Evolutionary conservation across 2,888 invertebrate genomes (phyloP).

Genomic region (Nipponacmea schrenckii): DNA sequence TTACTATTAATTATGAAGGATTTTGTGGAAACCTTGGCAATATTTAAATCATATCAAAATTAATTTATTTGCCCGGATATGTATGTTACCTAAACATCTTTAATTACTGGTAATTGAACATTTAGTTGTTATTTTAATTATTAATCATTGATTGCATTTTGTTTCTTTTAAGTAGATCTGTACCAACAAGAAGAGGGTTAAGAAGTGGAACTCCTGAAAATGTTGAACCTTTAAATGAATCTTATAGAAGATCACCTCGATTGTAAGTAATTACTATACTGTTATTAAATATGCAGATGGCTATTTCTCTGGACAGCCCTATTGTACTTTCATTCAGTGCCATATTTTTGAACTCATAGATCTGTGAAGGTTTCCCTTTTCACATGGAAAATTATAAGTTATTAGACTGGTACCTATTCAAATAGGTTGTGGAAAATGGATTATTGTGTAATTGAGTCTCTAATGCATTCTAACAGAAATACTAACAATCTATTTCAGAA

Average conservation of each 20-base stretch:
- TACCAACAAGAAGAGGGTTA: conserved; percentile 6
- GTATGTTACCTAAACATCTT: no score
- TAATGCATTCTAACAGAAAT: not conserved
- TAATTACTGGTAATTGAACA: not conserved
- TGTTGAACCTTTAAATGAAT: not conserved
- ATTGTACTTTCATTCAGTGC: no score
- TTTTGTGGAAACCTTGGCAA: not conserved
- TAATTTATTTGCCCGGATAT: no score
- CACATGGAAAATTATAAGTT: not conserved
- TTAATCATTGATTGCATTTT: not conserved
- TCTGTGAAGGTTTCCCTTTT: not conserved
- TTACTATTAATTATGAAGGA: no score
- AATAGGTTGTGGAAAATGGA: not conserved
- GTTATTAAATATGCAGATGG: no score
- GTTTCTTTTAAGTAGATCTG: conserved; percentile 8
- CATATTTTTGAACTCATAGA: no score
- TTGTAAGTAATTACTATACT: no score
- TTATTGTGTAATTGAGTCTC: not conserved
- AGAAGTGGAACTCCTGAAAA: not conserved
- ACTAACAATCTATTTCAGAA: not conserved
- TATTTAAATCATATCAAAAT: not conserved
- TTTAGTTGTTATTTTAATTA: not conserved
- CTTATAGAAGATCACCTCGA: not conserved
- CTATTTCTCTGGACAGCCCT: no score
- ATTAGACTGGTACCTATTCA: not conserved